Percentiles rank a stretch among this genome's conserved stretches.
Conservation (phyloP, 2,888 invertebrate species). For the Podabrus alpinus region DNA sequence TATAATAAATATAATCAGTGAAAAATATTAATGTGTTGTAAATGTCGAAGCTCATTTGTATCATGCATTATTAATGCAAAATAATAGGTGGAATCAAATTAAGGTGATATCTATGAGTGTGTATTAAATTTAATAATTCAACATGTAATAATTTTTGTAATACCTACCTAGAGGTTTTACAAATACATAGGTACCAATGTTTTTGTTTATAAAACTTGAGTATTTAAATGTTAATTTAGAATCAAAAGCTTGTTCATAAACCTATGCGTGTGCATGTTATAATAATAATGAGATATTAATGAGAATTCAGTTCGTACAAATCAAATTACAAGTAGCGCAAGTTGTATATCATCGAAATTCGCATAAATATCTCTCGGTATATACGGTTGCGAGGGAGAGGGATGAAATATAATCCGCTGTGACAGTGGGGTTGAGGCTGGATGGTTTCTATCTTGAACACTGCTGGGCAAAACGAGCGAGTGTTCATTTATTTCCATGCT, state of each 20-base stretch:
- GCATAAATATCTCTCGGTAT: constrained; percentile 41
- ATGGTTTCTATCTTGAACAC: constrained; percentile 38
- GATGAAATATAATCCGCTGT: constrained; percentile 31
- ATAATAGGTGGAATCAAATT: neutral
- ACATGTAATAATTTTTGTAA: neutral
- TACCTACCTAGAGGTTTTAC: neutral
- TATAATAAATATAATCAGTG: neutral
- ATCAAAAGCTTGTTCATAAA: constrained; percentile 24
- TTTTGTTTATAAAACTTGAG: neutral
- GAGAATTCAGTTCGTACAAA: constrained; percentile 45
- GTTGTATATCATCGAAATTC: constrained; percentile 42
- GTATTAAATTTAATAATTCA: constrained; percentile 21
- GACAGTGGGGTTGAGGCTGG: constrained; percentile 26
- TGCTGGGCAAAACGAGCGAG: constrained; percentile 30
- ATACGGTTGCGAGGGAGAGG: constrained; percentile 23
- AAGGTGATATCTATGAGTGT: neutral
- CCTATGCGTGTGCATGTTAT: constrained; percentile 18
- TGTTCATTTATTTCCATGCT: constrained; percentile 44
- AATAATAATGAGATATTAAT: constrained; percentile 46
- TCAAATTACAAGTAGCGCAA: constrained; percentile 45
- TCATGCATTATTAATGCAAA: neutral
- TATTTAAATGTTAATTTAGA: neutral
- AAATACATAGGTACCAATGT: neutral
- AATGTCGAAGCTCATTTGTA: neutral
- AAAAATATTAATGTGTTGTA: neutral